Conservation (phyloP, 2,113 vertebrate species). For the Oriolus oriolus region DNA sequence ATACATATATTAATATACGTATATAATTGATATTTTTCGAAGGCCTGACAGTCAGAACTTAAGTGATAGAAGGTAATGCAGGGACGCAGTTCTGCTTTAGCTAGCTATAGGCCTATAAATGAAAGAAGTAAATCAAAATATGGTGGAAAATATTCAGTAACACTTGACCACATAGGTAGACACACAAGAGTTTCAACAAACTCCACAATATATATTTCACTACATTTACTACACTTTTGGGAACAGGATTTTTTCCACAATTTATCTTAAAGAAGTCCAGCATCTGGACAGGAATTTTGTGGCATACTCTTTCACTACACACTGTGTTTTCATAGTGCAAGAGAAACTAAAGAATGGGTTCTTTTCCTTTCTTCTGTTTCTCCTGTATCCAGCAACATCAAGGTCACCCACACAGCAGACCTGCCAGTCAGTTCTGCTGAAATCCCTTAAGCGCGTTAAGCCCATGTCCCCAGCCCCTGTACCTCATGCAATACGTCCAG, state of each 20-base stretch:
- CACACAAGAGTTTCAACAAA: neutral
- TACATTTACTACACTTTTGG: neutral
- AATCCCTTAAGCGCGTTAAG: neutral
- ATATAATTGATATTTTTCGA: neutral
- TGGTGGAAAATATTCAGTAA: neutral
- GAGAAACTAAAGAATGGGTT: neutral
- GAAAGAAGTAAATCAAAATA: neutral
- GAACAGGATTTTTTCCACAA: neutral
- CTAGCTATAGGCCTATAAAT: neutral
- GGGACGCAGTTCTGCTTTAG: neutral
- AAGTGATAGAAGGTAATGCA: neutral
- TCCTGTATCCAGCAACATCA: neutral
- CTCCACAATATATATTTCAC: neutral
- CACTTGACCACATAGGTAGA: neutral
- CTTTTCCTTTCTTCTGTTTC: neutral
- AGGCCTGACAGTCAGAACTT: neutral
- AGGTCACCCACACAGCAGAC: neutral
- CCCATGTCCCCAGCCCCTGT: accelerated
- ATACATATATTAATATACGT: neutral
- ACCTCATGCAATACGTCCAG: accelerated
- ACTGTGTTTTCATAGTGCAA: neutral
- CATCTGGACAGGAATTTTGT: neutral
- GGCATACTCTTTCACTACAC: neutral
- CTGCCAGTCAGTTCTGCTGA: neutral
- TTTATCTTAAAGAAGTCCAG: neutral